Percentiles rank a stretch among this genome's conserved stretches.
phyloP scores from a whole-genome alignment of 2,888 invertebrate genomes.

The Dynastes tityus region DNA sequence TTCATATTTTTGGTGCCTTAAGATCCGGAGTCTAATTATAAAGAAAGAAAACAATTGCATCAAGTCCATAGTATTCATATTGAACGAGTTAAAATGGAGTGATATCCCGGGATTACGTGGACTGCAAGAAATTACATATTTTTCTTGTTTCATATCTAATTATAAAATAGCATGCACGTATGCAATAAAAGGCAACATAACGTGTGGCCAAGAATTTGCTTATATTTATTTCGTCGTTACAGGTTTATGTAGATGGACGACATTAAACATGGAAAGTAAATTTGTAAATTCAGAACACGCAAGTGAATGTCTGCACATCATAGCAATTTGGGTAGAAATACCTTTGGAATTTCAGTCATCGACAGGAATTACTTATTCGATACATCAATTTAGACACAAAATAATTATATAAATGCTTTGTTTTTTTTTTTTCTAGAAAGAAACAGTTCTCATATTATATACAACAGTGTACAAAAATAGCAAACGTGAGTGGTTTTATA shows the following conservation, averaged over 20 bases:
- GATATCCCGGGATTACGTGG: background rate
- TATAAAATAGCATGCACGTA: background rate
- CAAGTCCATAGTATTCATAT: too few relatives aligned
- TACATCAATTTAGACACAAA: too few relatives aligned
- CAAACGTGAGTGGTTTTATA: too few relatives aligned
- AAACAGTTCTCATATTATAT: too few relatives aligned
- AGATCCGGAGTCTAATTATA: too few relatives aligned
- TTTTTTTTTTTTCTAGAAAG: too few relatives aligned
- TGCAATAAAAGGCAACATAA: background rate
- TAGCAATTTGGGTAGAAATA: constrained; percentile 25
- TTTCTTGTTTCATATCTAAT: background rate
- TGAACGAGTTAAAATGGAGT: too few relatives aligned
- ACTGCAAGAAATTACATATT: background rate
- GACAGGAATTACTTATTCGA: constrained; percentile 4
- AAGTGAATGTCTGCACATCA: constrained; percentile 23
- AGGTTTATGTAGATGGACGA: constrained; percentile 38
- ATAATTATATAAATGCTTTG: too few relatives aligned
- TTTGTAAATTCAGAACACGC: constrained; percentile 25
- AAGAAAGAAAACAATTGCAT: too few relatives aligned
- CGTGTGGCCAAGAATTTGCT: constrained; percentile 12
- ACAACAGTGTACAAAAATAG: too few relatives aligned
- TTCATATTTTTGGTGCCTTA: too few relatives aligned
- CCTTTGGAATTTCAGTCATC: constrained; percentile 12
- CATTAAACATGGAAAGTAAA: constrained; percentile 50
- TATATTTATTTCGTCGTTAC: constrained; percentile 15